phyloP scores from a whole-genome alignment of 2,888 invertebrate species.

The Hirudinaria manillensis region DNA sequence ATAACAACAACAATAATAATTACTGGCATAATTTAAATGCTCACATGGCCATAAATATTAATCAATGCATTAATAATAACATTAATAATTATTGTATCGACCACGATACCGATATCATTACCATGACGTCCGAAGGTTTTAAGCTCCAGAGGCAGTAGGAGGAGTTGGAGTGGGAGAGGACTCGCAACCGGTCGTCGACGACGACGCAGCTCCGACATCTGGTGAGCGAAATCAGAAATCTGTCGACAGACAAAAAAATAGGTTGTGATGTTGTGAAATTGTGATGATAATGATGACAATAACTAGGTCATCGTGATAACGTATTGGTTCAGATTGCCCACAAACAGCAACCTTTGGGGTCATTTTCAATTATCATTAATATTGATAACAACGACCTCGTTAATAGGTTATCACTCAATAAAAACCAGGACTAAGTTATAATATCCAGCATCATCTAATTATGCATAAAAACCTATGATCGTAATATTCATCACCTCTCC shows the following conservation, averaged over 20 bases:
- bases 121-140: slow-evolving; percentile 33
- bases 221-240: slow-evolving; percentile 78
- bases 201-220: slow-evolving; percentile 80
- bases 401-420: no score
- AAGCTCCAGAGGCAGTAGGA: slow-evolving; percentile 62
- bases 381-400: no score
- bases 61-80: background rate
- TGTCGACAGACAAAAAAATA: slow-evolving; percentile 40
- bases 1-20: background rate
- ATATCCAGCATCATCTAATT: no score
- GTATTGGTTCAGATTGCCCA: slow-evolving; percentile 75
- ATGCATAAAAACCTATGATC: no score
- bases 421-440: no score
- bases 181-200: slow-evolving; percentile 85
- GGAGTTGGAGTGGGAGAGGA: slow-evolving; percentile 84
- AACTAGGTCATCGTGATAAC: no score
- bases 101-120: no score
- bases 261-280: background rate
- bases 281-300: slow-evolving; percentile 62
- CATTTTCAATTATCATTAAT: no score
- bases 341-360: no score
- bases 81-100: background rate
- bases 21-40: background rate
- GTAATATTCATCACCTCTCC: no score
- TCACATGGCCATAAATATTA: background rate